Base-by-base conservation (phyloP, 2,888 invertebrate species). In the Liposcelis brunnea region DNA sequence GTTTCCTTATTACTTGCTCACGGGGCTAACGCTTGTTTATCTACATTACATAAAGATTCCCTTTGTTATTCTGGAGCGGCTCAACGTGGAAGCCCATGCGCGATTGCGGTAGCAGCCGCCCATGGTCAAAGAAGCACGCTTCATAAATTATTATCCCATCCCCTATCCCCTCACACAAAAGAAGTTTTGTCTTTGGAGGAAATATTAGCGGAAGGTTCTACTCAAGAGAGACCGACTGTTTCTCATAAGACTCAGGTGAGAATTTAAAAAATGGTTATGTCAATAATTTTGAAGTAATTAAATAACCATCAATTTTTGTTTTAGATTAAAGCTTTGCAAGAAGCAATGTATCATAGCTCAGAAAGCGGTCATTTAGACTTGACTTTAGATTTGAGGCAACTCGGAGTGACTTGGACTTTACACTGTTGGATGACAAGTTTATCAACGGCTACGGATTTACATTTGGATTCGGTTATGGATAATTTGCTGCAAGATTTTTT, bases 311-410 rank as follows among this genome's bases (percentile, higher is more conserved):
- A n/a, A 34, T 43, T 43, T 31, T 43, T 43, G 4, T 26, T 43
- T 31, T 87, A 90, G 64, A 77, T 82, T 52, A 79, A 86, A 54
- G 79, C 83, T 36, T 67, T 90, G 47, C 87, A 90, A 58, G 90
- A 91, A 62, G 89, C 91, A 16, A 85, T 93, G 85, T 93, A 91
- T 59, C 89, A 89, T 59, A 86, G 87, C 49, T 84, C 89, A 0
- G 91, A 91, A 63, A 87, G 85, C 59, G 86, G 87, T 56, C 83
- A 89, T 61, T 67, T 90, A 54, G 90, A 91, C 58, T 83, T 91
- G 52, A 89, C 90, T 0, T 70, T 90, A 55, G 90, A 91, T 59
- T 69, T 93, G 31, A 74, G 89, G 47, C 80, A 83, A 33, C 64
- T 89, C 43, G 86, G 89, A 21, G 81, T 91, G 10, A 80, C 85